Percentiles rank a stretch among this genome's conserved stretches.
phyloP scores from a whole-genome alignment of 2,797 vertebrate genomes.

The Sebastolobus altivelis region DNA sequence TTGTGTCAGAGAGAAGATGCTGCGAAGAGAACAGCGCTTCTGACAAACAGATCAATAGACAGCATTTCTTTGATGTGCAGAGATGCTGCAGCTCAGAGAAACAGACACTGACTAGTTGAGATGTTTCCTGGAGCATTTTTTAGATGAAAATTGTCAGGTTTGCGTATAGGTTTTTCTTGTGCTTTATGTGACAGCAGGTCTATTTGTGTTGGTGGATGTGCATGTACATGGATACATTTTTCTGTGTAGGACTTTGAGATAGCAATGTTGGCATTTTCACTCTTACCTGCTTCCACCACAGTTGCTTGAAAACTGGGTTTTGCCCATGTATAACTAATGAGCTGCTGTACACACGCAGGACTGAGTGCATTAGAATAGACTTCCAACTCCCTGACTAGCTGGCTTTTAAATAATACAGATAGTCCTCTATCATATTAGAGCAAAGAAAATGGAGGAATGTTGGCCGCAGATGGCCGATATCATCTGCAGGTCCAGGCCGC shows the following conservation, averaged over 20 bases:
- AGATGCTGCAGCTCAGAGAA: slow-evolving; percentile 15
- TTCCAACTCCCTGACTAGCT: slow-evolving; percentile 43
- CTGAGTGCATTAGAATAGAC: slow-evolving; percentile 64
- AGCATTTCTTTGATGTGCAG: slow-evolving; percentile 16
- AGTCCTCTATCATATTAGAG: slow-evolving; percentile 29
- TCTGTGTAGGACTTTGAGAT: background rate
- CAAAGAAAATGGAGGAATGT: slow-evolving; percentile 48
- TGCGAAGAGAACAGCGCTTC: slow-evolving; percentile 22
- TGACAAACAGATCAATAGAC: slow-evolving; percentile 49
- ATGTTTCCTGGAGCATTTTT: background rate
- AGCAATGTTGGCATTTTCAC: slow-evolving; percentile 8
- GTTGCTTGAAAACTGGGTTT: slow-evolving; percentile 28
- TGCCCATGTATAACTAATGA: slow-evolving; percentile 73
- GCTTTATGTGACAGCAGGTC: background rate
- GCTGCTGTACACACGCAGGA: slow-evolving; percentile 31
- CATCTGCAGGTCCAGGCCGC: slow-evolving; percentile 7
- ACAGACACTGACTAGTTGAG: background rate
- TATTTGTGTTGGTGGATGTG: background rate
- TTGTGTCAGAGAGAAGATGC: slow-evolving; percentile 21
- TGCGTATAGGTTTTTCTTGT: background rate
- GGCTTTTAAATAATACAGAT: slow-evolving; percentile 73
- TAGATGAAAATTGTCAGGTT: background rate
- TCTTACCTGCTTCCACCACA: slow-evolving; percentile 18
- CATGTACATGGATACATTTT: background rate
- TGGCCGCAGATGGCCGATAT: slow-evolving; percentile 34